phyloP scores from a whole-genome alignment of 2,797 vertebrate genomes.

The Morus bassanus region DNA sequence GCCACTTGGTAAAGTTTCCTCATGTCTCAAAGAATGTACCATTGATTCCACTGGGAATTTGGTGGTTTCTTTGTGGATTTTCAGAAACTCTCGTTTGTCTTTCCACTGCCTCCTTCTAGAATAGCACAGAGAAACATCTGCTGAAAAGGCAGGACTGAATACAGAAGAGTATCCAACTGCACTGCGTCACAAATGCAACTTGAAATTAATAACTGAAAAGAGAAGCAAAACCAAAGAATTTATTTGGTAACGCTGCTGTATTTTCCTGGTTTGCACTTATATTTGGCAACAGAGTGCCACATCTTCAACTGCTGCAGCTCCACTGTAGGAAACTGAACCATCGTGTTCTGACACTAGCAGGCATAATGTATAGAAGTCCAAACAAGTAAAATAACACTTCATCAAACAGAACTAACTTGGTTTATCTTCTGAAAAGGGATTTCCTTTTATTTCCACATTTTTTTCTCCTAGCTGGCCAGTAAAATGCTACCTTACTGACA shows the following conservation, averaged over 20 bases:
- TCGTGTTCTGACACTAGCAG: not conserved
- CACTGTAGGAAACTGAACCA: not conserved
- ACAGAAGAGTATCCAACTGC: not conserved
- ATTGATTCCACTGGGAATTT: constrained; percentile 74
- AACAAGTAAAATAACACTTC: not conserved
- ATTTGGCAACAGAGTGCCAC: not conserved
- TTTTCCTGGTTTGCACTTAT: not conserved
- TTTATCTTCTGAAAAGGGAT: not conserved
- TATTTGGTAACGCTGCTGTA: not conserved
- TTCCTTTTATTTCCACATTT: not conserved
- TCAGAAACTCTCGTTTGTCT: constrained; percentile 72
- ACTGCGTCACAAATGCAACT: not conserved
- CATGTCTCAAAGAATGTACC: not conserved
- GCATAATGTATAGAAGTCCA: not conserved
- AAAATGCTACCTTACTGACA: not conserved
- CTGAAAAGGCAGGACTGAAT: not conserved
- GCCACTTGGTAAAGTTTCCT: constrained; percentile 30
- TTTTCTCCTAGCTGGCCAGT: not conserved
- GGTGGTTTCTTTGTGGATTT: constrained; percentile 75
- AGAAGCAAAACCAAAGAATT: not conserved
- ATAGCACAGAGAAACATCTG: not conserved
- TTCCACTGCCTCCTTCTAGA: constrained; percentile 74
- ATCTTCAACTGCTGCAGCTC: not conserved
- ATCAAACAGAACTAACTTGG: not conserved
- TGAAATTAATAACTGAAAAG: not conserved